Percentiles rank a stretch among this genome's conserved stretches.
Evolutionary conservation across 2,113 vertebrate species (phyloP).

Genomic region (Oenanthe oenanthe): DNA sequence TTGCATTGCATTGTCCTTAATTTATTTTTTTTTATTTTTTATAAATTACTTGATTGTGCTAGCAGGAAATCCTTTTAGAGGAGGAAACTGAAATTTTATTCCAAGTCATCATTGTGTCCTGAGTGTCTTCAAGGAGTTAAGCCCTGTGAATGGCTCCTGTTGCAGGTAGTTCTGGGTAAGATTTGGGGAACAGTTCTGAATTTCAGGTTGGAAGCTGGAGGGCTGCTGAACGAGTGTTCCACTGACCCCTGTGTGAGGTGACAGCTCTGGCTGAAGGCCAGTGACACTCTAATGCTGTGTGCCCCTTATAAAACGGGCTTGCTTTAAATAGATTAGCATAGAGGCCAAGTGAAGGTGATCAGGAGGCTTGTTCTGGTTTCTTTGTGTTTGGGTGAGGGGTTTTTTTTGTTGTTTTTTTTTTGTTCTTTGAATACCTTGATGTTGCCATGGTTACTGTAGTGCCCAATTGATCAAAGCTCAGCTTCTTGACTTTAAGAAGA

Average conservation of each 20-base stretch:
- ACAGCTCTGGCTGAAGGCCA: conserved; percentile 2
- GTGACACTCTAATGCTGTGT: not conserved
- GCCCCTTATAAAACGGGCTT: not conserved
- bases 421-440: not conserved
- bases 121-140: not conserved
- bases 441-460: not conserved
- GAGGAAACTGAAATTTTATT: not conserved
- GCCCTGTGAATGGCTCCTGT: not conserved
- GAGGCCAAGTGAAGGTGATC: conserved; percentile 36
- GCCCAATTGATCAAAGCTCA: not conserved
- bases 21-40: too few species aligned
- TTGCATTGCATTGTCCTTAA: not conserved
- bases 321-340: not conserved
- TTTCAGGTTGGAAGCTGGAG: not conserved
- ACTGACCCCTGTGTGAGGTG: conserved; percentile 28
- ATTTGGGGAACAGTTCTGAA: not conserved
- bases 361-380: not conserved
- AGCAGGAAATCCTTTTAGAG: not conserved
- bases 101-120: not conserved
- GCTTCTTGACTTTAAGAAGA: not conserved
- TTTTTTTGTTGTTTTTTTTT: not conserved
- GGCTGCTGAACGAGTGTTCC: not conserved
- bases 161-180: not conserved
- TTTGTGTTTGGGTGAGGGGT: not conserved
- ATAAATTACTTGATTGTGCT: not conserved